Evolutionary conservation across 2,888 invertebrate species (phyloP).

Genomic region (Watsonalla binaria): DNA sequence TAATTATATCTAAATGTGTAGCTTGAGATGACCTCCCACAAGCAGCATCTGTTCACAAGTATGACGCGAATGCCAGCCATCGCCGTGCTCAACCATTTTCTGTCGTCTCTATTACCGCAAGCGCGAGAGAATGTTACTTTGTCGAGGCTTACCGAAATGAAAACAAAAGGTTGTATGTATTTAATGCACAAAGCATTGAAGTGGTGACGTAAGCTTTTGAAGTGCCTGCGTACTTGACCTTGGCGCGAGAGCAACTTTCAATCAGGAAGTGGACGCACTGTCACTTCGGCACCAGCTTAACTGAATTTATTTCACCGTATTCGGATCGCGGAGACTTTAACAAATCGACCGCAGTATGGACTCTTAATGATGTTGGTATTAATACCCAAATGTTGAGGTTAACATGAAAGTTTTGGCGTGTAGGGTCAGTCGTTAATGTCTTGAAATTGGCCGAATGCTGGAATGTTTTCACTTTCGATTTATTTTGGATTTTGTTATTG

Average conservation of each 20-base stretch:
- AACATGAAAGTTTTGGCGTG: not conserved
- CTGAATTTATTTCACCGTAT: conserved; percentile 2
- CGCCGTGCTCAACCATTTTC: no score
- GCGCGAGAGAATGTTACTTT: no score
- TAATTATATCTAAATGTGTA: no score
- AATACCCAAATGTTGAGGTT: conserved; percentile 1
- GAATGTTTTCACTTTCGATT: no score
- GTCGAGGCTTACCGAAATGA: no score
- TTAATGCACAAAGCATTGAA: not conserved
- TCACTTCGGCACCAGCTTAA: conserved; percentile 8
- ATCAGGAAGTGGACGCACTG: conserved; percentile 54
- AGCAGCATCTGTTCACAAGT: no score
- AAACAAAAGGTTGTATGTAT: not conserved
- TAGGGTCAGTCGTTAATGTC: not conserved
- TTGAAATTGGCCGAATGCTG: no score
- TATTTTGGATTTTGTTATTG: not conserved
- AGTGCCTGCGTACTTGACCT: conserved; percentile 55
- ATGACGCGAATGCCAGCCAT: no score
- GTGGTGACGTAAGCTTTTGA: conserved; percentile 38
- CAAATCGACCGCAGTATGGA: not conserved
- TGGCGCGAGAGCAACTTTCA: conserved; percentile 64
- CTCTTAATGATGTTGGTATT: not conserved
- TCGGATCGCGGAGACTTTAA: not conserved
- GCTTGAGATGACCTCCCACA: no score
- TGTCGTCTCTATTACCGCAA: no score